phyloP scores from a whole-genome alignment of 2,113 vertebrate genomes.

The Raja brachyura region DNA sequence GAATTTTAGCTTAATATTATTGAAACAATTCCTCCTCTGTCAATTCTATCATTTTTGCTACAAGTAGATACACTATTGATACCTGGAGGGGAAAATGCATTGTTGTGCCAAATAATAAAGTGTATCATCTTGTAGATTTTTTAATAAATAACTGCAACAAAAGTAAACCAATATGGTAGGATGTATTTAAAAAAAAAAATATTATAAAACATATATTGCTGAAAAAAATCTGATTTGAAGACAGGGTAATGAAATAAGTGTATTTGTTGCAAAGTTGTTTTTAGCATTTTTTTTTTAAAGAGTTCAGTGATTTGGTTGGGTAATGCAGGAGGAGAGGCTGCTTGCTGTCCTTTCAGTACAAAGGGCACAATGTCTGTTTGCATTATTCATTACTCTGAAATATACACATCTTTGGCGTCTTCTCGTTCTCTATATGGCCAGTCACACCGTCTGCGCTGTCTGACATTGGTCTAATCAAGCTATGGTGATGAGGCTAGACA shows the following conservation, averaged over 20 bases:
- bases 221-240: not conserved
- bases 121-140: not conserved
- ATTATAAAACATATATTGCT: no score
- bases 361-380: not conserved
- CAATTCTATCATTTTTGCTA: not conserved
- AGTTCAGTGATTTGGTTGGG: not conserved
- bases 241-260: not conserved
- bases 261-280: not conserved
- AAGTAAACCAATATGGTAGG: not conserved
- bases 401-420: constrained; percentile 34
- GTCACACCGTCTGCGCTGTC: not conserved
- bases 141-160: not conserved
- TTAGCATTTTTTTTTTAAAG: not conserved
- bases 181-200: not conserved
- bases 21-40: not conserved
- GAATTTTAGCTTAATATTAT: constrained; percentile 9
- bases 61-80: not conserved
- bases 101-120: not conserved
- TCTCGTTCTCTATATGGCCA: not conserved
- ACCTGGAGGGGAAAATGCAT: not conserved
- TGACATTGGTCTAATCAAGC: constrained; percentile 32
- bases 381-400: constrained; percentile 28
- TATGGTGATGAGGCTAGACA: constrained; percentile 24
- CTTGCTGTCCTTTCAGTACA: not conserved
- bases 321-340: not conserved